Evolutionary conservation across 1,140 invertebrate species (phyloP), one percentile per base, ranked within the genome.

Genomic region (Ceratosolen solmsi): DNA sequence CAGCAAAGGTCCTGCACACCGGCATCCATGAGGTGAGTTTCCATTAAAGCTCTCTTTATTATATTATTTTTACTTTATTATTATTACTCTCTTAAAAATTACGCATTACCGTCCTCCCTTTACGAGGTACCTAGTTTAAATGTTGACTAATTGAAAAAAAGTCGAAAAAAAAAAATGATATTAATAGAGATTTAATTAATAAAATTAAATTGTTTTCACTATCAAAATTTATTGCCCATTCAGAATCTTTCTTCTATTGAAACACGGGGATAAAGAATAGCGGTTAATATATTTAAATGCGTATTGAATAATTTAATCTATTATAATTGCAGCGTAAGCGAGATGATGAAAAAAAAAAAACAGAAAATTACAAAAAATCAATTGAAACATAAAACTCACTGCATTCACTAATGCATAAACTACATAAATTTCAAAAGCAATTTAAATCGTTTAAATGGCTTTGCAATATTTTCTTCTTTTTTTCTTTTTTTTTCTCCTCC

Each of bases 1-100:
- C 87, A 87, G 0, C 86, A 84, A 82, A 89, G 89, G 25, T 88
- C 87, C 41, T 89, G 88, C 65, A 90, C 89, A n/a, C 89, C 88
- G 81, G 83, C 88, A 51, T 63, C 86, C 86, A 71, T 85, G 38
- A 83, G 82, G 82, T 79, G 0, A 82, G 38, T 79, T 0, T 1
- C 25, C 58, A 1, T 27, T n/a, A n/a, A 8, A 5, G 58, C 25
- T 63, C 13, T n/a, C 2, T 49, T 54, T 25, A 3, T 41, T 71
- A 17, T 3, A 15, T 27, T 76, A 15, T 27, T n/a, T 46, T 46
- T 2, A 2, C 56, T 54, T 54, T 54, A 8, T 54, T 54, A 54
- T 54, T 46, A 7, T 46, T 46, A 46, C 41, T 7, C 41, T 46
- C 41, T 46, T 5, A 46, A 7, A 7, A 46, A 7, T 7, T 46